Percentiles rank a stretch among this genome's conserved stretches.
These are phyloP conservation scores for Meloe dianella DNA, from an alignment of 2,888 invertebrate species.

Conservation along the genomic window DNA sequence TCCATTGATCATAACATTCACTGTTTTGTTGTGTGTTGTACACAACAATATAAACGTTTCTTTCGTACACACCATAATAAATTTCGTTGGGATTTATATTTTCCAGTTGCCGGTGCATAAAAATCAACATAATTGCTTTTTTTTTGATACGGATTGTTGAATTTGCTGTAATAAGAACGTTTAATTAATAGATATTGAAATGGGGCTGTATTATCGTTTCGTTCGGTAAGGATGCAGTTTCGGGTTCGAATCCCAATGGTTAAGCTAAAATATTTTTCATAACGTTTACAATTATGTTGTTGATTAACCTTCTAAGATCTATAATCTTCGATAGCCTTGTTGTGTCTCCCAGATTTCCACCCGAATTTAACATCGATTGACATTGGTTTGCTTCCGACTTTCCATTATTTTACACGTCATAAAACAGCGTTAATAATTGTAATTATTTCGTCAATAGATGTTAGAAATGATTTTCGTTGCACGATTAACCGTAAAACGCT, in stretches of 20 bases:
- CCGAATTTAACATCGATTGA: background rate
- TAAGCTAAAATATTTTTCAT: no score
- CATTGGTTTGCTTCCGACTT: background rate
- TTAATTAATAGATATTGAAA: no score
- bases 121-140: slow-evolving; percentile 19
- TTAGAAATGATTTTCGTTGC: background rate
- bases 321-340: background rate
- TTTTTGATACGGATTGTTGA: slow-evolving; percentile 26
- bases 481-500: background rate
- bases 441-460: background rate
- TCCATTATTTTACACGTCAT: background rate
- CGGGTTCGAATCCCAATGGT: no score
- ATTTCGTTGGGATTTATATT: slow-evolving; percentile 19
- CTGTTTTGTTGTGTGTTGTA: no score
- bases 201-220: no score
- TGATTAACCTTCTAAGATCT: background rate
- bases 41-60: slow-evolving; percentile 9
- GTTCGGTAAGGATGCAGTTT: no score
- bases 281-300: no score
- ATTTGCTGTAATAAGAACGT: no score
- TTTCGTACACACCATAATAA: slow-evolving; percentile 16
- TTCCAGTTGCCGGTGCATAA: slow-evolving; percentile 28
- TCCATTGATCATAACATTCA: slow-evolving; percentile 18
- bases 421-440: background rate
- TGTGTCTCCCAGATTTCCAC: background rate